Conservation (phyloP, 1,140 invertebrate genomes). For the Heterodera carotae region DNA sequence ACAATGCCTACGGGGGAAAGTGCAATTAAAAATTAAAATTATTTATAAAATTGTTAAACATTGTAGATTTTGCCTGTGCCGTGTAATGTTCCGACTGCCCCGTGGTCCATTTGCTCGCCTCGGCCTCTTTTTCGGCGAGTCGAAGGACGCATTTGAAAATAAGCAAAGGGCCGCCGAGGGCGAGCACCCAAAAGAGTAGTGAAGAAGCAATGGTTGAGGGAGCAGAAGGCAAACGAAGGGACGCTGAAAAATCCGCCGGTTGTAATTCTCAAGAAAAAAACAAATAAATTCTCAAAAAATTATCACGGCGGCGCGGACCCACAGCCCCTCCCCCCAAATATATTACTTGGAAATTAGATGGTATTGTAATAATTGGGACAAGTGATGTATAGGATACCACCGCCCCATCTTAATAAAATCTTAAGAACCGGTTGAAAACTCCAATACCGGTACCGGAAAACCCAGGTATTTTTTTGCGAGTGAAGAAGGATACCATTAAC, state of each 20-base stretch:
- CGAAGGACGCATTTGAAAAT: slow-evolving; percentile 76
- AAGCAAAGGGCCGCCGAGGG: slow-evolving; percentile 85
- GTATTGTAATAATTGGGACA: too few relatives aligned
- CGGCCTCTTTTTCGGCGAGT: slow-evolving; percentile 45
- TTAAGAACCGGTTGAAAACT: too few relatives aligned
- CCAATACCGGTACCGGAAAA: too few relatives aligned
- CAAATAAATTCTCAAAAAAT: too few relatives aligned
- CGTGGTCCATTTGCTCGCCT: slow-evolving; percentile 71
- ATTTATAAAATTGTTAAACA: slow-evolving; percentile 28
- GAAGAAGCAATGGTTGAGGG: slow-evolving; percentile 69
- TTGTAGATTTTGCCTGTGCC: slow-evolving; percentile 68
- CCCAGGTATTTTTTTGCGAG: too few relatives aligned
- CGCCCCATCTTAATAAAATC: too few relatives aligned
- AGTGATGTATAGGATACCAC: too few relatives aligned
- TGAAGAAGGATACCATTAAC: too few relatives aligned
- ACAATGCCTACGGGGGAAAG: slow-evolving; percentile 69
- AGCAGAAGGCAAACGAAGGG: background rate
- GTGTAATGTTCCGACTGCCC: slow-evolving; percentile 73
- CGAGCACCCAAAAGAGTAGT: slow-evolving; percentile 79
- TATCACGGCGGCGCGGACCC: too few relatives aligned
- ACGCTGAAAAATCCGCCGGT: background rate
- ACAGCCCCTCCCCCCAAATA: background rate
- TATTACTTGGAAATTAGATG: too few relatives aligned
- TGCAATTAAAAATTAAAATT: slow-evolving; percentile 12
- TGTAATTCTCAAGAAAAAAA: too few relatives aligned